Percentiles rank a stretch among this genome's conserved stretches.
Evolutionary conservation across 1,140 invertebrate genomes (phyloP).

Genomic region (Drosophila watanabei): DNA sequence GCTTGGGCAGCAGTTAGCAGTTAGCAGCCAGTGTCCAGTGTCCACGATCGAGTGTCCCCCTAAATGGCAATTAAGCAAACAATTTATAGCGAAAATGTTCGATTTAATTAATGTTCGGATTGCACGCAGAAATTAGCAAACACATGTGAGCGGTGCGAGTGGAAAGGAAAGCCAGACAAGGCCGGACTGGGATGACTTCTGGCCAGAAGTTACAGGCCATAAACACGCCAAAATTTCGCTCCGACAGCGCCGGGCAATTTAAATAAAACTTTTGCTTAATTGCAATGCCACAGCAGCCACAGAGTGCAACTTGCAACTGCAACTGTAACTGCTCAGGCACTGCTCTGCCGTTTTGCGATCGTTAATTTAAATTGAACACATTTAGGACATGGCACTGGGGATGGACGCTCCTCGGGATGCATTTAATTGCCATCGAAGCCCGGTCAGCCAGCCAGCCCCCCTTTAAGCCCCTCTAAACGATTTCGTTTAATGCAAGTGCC

Average conservation of each 20-base stretch:
- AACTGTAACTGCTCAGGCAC: slow-evolving; percentile 9
- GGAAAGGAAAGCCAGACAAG: slow-evolving; percentile 14
- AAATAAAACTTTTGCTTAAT: slow-evolving; percentile 84
- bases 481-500: slow-evolving; percentile 82
- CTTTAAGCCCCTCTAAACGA: slow-evolving; percentile 56
- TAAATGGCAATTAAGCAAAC: slow-evolving; percentile 84
- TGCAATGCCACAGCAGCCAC: slow-evolving; percentile 49
- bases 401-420: slow-evolving; percentile 34
- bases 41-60: slow-evolving; percentile 43
- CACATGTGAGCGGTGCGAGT: slow-evolving; percentile 59
- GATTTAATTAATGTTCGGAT: slow-evolving; percentile 81
- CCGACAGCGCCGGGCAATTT: slow-evolving; percentile 72
- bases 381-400: slow-evolving; percentile 72
- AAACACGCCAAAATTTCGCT: slow-evolving; percentile 54
- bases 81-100: slow-evolving; percentile 81
- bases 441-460: not conserved
- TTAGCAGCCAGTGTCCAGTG: slow-evolving; percentile 14
- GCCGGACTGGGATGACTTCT: slow-evolving; percentile 15
- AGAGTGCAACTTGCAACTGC: slow-evolving; percentile 54
- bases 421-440: slow-evolving; percentile 70
- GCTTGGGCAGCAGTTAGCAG: not conserved
- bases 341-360: slow-evolving; percentile 63
- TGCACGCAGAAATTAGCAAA: slow-evolving; percentile 84
- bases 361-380: slow-evolving; percentile 84
- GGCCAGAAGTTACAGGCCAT: slow-evolving; percentile 59